phyloP scores from a whole-genome alignment of 2,888 invertebrate genomes.

The Zaprionus bogoriensis region DNA sequence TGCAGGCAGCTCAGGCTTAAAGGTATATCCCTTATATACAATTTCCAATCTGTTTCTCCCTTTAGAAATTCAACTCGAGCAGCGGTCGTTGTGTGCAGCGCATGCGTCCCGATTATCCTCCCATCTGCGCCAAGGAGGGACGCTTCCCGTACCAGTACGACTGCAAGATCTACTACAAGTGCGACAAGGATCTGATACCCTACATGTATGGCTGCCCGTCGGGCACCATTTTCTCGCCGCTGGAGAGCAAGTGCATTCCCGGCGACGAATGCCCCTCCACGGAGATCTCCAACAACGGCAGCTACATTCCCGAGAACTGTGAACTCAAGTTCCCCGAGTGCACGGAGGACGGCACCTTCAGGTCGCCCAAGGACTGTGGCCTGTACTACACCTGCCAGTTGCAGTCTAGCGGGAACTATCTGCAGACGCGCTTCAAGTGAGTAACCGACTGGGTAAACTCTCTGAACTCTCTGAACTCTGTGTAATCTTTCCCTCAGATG shows the following conservation, averaged over 20 bases:
- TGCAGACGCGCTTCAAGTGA: constrained; percentile 81
- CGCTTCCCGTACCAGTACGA: constrained; percentile 81
- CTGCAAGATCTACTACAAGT: constrained; percentile 80
- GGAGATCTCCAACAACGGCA: constrained; percentile 69
- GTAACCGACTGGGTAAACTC: too few species aligned
- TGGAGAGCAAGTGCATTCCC: constrained; percentile 73
- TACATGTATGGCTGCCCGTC: constrained; percentile 79
- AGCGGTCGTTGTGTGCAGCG: constrained; percentile 70
- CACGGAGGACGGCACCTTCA: constrained; percentile 78
- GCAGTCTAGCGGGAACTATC: constrained; percentile 75
- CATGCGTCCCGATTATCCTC: constrained; percentile 62
- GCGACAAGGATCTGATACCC: constrained; percentile 68
- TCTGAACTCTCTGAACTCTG: background rate
- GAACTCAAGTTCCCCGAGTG: constrained; percentile 81
- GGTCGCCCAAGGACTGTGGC: constrained; percentile 81
- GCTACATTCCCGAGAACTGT: constrained; percentile 71
- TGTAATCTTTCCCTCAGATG: constrained; percentile 53
- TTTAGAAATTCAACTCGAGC: constrained; percentile 68
- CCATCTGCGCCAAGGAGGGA: constrained; percentile 70
- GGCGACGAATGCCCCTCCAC: constrained; percentile 76
- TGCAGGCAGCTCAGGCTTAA: fast-evolving
- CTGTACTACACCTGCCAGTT: constrained; percentile 83
- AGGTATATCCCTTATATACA: too few species aligned
- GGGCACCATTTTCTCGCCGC: constrained; percentile 75
- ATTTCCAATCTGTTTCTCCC: constrained; percentile 19